A percentile compares a stretch with the other conserved stretches of the same genome.
Conservation (phyloP, 2,797 vertebrate species). For the Sebastes minor region DNA sequence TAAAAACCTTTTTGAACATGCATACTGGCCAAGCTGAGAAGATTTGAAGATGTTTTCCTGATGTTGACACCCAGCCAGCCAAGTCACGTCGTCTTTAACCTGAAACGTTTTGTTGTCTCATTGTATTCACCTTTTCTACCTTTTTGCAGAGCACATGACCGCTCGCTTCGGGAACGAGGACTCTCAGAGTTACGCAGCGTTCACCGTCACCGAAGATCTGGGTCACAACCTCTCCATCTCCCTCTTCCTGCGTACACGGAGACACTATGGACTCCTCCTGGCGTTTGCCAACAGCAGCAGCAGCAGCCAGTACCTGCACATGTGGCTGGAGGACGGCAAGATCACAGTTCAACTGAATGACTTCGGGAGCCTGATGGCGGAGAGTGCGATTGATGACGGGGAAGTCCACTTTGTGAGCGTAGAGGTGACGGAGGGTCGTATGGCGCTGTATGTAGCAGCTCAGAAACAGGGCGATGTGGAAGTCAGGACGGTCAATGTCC, state of each 20-base stretch:
- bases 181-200: slow-evolving; percentile 84
- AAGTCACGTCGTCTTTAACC: neutral
- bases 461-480: slow-evolving; percentile 68
- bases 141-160: slow-evolving; percentile 83
- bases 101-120: neutral
- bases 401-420: slow-evolving; percentile 86
- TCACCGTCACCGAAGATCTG: slow-evolving; percentile 74
- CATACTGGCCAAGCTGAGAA: neutral
- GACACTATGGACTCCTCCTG: slow-evolving; percentile 82
- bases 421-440: slow-evolving; percentile 72
- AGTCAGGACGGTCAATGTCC: slow-evolving; percentile 50
- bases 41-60: neutral
- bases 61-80: neutral
- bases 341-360: slow-evolving; percentile 72
- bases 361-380: slow-evolving; percentile 63
- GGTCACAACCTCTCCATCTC: slow-evolving; percentile 82
- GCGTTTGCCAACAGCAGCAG: slow-evolving; percentile 77
- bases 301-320: slow-evolving; percentile 68
- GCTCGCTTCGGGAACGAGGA: slow-evolving; percentile 89
- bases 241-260: slow-evolving; percentile 88
- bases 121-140: neutral
- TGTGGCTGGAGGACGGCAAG: slow-evolving; percentile 86
- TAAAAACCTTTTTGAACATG: neutral
- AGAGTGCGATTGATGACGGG: slow-evolving; percentile 79
- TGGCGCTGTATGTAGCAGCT: slow-evolving; percentile 80